Evolutionary conservation across 2,888 invertebrate species (phyloP).

Genomic region (Conus canariensis): DNA sequence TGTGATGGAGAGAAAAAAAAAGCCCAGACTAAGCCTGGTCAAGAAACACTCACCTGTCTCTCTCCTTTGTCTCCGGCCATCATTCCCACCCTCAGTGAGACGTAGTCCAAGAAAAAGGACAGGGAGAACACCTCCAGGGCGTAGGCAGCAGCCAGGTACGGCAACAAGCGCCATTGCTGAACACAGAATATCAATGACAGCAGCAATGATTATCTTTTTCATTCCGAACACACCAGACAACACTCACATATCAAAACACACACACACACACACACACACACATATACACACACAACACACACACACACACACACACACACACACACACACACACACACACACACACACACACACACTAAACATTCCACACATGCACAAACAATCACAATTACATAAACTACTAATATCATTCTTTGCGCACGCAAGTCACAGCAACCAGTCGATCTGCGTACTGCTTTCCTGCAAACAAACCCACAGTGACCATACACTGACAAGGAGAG

Average conservation of each 20-base stretch:
- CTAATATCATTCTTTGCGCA: too few relatives aligned
- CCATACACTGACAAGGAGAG: too few relatives aligned
- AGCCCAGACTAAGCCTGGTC: too few relatives aligned
- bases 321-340: not conserved
- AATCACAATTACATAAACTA: too few relatives aligned
- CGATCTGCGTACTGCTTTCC: too few relatives aligned
- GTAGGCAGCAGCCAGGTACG: constrained; percentile 86
- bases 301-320: not conserved
- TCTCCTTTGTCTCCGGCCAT: constrained; percentile 77
- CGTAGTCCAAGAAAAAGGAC: constrained; percentile 77
- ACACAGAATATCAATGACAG: constrained; percentile 27
- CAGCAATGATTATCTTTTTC: not conserved
- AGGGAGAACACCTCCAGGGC: constrained; percentile 77
- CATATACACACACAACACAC: not conserved
- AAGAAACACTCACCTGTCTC: constrained; percentile 59
- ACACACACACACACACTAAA: not conserved
- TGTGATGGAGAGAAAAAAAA: too few relatives aligned
- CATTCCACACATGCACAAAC: not conserved
- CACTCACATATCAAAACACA: not conserved
- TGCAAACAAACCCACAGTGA: too few relatives aligned
- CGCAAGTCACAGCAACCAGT: too few relatives aligned
- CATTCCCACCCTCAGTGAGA: constrained; percentile 74
- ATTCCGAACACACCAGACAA: not conserved
- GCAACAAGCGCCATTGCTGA: constrained; percentile 90
- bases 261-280: not conserved